Evolutionary conservation across 1,140 invertebrate genomes (phyloP), one percentile per base, ranked within the genome.

Genomic region (Magallana ariakensis): DNA sequence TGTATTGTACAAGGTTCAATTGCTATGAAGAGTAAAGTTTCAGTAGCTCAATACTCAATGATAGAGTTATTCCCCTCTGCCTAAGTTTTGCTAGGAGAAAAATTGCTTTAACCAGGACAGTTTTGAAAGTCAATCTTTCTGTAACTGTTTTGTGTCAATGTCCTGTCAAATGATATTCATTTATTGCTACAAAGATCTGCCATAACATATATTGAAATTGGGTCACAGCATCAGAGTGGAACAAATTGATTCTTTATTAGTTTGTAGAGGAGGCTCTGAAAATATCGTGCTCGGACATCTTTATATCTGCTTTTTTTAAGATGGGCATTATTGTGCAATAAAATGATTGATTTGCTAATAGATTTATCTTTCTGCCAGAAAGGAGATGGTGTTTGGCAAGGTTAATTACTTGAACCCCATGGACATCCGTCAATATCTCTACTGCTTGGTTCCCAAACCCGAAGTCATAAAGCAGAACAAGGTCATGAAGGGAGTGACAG

Each of bases 381-480:
- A 89, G n/a, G 87, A 96, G 96, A 16, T 94, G 97, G 96, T 99
- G 70, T 98, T 98, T 95, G 97, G 97, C 16, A 96, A 96, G 90
- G 96, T 98, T 54, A 98, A 98, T 93, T 96, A 97, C 91, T 93
- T 99, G 80, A 95, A 96, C 84, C 94, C 95, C 5, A 94, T 94
- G 83, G 96, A 96, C 89, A 95, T 95, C 33, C 96, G 98, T 66
- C 98, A 99, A 93, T 99, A 98, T 95, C 95, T 99, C 6, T 99
- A 99, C 94, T 98, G 97, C 92, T 95, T 99, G 22, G 96, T 96
- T 89, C 98, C 98, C 95, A 95, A 97, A 91, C 95, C 96, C 80
- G 97, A 96, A 93, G 96, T 97, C 85, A 95, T 96, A 15, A 96
- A 96, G 70, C 97, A 98, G 95, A 92, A 91, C 58, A 97, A 97